Evolutionary conservation across 2,888 invertebrate species (phyloP).

Genomic region (Tenodera sinensis): DNA sequence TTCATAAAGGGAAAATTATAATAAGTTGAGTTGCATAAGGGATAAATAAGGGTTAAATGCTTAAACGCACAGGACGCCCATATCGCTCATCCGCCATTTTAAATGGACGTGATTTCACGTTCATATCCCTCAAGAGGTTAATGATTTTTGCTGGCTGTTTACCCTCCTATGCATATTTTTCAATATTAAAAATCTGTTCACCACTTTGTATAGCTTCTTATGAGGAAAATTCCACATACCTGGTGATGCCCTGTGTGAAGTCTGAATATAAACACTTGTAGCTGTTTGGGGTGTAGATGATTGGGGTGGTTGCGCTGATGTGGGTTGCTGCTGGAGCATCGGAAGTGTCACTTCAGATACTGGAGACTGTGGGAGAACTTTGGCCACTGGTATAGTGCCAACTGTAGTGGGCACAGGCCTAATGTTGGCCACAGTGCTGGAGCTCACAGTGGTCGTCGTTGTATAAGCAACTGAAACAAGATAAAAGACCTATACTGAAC

Average conservation of each 20-base stretch:
- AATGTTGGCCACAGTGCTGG: slow-evolving; percentile 14
- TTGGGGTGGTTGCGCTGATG: slow-evolving; percentile 27
- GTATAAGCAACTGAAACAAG: slow-evolving; percentile 24
- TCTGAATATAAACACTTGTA: slow-evolving; percentile 31
- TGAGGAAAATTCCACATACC: slow-evolving; percentile 6
- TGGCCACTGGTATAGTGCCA: slow-evolving; percentile 31
- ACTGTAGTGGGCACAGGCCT: slow-evolving; percentile 25
- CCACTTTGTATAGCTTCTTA: background rate
- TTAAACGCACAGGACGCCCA: too few relatives aligned
- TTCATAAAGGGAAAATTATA: too few relatives aligned
- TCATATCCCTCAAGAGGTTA: too few relatives aligned
- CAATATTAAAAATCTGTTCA: background rate
- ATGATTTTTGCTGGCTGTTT: too few relatives aligned
- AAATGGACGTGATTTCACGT: too few relatives aligned
- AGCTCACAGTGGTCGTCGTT: slow-evolving; percentile 16
- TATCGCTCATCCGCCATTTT: too few relatives aligned
- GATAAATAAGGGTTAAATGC: too few relatives aligned
- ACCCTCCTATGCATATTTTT: background rate
- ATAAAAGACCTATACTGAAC: too few relatives aligned
- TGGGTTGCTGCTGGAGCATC: slow-evolving; percentile 12
- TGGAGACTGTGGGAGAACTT: slow-evolving; percentile 29
- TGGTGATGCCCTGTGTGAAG: slow-evolving; percentile 29
- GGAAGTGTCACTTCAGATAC: slow-evolving; percentile 21
- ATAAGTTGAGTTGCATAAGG: too few relatives aligned
- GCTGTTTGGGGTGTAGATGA: slow-evolving; percentile 13